Evolutionary conservation across 1,140 invertebrate species (phyloP), one percentile per base, ranked within the genome.

Genomic region (Drosophila sechellia): DNA sequence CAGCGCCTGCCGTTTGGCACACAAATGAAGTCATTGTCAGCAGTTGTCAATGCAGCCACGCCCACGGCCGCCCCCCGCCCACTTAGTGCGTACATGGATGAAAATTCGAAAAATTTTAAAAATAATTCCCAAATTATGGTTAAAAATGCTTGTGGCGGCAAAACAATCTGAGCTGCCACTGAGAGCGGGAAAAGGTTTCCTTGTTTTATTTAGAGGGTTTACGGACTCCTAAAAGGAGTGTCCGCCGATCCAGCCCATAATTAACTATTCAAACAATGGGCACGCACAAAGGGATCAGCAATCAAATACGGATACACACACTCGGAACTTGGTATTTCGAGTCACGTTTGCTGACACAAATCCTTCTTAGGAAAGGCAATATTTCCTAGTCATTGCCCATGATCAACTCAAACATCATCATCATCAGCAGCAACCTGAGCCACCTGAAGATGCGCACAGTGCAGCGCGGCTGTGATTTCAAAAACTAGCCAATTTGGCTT

Each of bases 221-320:
- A 60, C 60, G 58, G 60, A 13, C 74, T 61, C 48, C 46, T 35
- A 25, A 77, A 89, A 87, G 84, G 84, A 87, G 84, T 87, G 84
- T 89, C 71, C 84, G 60, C 60, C 65, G 85, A 87, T 87, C 84
- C 84, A 89, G 81, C 84, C 84, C 84, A 89, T 87, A 87, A 87
- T 87, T 87, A 87, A 87, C 84, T 87, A 89, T 87, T 87, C 84
- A 87, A 87, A 87, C 84, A 87, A 87, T 74, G 79, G 84, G 75
- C 79, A 68, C 56, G 72, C 57, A 87, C 83, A 87, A 87, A 86
- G 81, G 83, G 84, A 87, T 87, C 84, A 68, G 57, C 66, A 83
- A 83, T 86, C 79, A 86, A 74, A 86, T 64, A 78, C 78, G 25
- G 43, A 72, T 45, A 68, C 71, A 59, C 55, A 56, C 45, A 50